These are phyloP conservation scores for Cantharis nigra DNA, from an alignment of 2,888 invertebrate genomes.

Conservation along the genomic window DNA sequence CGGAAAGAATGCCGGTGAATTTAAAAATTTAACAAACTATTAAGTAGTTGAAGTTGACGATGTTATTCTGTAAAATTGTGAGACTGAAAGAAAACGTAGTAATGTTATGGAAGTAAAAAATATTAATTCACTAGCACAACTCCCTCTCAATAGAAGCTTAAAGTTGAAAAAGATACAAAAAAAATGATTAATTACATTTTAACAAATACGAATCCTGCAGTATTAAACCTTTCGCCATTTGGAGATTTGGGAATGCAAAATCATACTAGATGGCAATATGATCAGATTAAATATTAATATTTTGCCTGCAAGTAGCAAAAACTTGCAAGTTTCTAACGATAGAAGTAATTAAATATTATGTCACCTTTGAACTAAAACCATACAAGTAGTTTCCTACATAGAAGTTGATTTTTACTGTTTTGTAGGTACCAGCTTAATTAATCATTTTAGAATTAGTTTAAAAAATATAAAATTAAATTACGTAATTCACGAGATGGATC, in stretches of 20 bases:
- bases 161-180: not conserved
- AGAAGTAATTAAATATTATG: not conserved
- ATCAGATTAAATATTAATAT: not conserved
- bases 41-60: too few species aligned
- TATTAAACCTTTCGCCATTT: not conserved
- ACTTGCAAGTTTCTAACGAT: not conserved
- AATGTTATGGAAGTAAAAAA: not conserved
- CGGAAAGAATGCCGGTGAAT: too few species aligned
- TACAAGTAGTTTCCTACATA: not conserved
- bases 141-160: not conserved
- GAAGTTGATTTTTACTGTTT: not conserved
- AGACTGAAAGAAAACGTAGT: not conserved
- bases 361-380: not conserved
- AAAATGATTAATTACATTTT: not conserved
- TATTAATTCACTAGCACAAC: not conserved
- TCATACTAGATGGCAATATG: not conserved
- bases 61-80: not conserved
- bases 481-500: not conserved
- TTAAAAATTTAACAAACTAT: too few species aligned
- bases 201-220: not conserved
- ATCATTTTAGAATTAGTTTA: not conserved
- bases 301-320: not conserved
- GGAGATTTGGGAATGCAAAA: not conserved
- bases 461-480: not conserved
- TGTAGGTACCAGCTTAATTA: not conserved